phyloP scores from a whole-genome alignment of 2,888 invertebrate species.

The Mesorhabditis spiculigera region DNA sequence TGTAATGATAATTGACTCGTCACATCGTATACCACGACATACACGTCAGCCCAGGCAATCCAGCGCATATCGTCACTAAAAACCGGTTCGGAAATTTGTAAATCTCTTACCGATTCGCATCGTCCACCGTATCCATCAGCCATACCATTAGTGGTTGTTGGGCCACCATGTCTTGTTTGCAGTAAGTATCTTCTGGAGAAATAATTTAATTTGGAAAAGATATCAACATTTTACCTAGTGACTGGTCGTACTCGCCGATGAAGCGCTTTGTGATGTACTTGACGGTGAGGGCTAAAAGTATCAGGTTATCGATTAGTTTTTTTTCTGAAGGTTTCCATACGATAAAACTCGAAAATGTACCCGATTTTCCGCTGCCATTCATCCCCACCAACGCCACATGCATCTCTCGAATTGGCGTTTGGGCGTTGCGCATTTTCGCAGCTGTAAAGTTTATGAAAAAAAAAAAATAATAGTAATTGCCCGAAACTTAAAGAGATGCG shows the following conservation, averaged over 20 bases:
- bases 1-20: conserved; percentile 59
- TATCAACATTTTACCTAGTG: conserved; percentile 54
- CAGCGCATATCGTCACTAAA: conserved; percentile 52
- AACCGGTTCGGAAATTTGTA: no score
- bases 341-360: conserved; percentile 60
- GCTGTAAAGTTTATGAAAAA: neutral
- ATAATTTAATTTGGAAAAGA: conserved; percentile 1
- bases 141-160: conserved; percentile 58
- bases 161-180: conserved; percentile 60
- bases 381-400: conserved; percentile 50
- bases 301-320: no score
- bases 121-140: conserved; percentile 64
- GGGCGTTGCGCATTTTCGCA: neutral
- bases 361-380: conserved; percentile 50
- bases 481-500: no score
- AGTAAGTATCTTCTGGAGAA: conserved; percentile 62
- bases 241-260: conserved; percentile 63
- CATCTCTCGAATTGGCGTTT: conserved; percentile 33
- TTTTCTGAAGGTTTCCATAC: no score
- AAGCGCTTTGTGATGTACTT: conserved; percentile 63
- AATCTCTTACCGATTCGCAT: conserved; percentile 44
- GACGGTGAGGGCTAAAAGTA: conserved; percentile 61
- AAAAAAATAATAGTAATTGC: no score
- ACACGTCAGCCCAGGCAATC: conserved; percentile 63
- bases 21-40: conserved; percentile 62